Percentiles rank a stretch among this genome's conserved stretches.
Conservation (phyloP, 2,113 vertebrate genomes). For the Uropsilus gracilis region DNA sequence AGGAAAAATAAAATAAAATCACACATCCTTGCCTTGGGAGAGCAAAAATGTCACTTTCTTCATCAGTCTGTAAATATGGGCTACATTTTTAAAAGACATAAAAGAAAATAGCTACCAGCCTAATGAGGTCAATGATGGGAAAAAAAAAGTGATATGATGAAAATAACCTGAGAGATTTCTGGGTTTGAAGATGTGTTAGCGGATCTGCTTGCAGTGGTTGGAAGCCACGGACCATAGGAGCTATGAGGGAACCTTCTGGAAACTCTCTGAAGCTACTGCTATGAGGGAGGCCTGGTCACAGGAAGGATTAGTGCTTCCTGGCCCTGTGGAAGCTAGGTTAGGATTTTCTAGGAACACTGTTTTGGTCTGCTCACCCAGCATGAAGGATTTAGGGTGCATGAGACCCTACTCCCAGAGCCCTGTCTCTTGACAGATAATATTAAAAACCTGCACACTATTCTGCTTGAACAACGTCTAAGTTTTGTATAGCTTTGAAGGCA, state of each 20-base stretch:
- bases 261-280: background rate
- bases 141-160: background rate
- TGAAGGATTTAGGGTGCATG: background rate
- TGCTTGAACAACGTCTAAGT: background rate
- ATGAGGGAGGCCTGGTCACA: background rate
- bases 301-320: background rate
- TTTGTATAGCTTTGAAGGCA: background rate
- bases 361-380: background rate
- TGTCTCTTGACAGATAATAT: background rate
- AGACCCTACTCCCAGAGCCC: background rate
- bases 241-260: background rate
- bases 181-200: background rate
- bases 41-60: background rate
- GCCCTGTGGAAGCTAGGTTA: background rate
- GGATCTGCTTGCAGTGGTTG: background rate
- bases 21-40: background rate
- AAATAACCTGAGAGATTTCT: background rate
- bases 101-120: background rate
- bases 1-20: background rate
- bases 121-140: background rate
- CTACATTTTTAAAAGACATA: background rate
- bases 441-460: background rate
- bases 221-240: background rate
- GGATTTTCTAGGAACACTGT: background rate
- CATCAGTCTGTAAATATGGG: background rate